Percentiles rank a stretch among this genome's conserved stretches.
phyloP scores from a whole-genome alignment of 2,888 invertebrate species.

The Peribatodes rhomboidaria region DNA sequence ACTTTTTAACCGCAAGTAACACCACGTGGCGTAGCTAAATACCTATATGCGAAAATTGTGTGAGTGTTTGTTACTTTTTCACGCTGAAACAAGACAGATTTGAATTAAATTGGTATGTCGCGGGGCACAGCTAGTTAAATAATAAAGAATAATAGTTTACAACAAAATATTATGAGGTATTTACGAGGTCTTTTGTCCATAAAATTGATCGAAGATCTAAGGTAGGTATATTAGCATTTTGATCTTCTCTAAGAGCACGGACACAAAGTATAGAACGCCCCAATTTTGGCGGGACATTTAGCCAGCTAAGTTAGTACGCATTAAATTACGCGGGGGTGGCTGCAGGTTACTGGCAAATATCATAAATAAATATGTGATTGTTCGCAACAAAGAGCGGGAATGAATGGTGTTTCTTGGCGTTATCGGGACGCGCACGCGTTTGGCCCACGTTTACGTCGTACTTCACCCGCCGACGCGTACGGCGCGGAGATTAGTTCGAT shows the following conservation, averaged over 20 bases:
- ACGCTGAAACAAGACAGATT: no score
- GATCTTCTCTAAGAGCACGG: neutral
- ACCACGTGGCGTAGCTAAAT: no score
- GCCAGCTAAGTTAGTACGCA: constrained; percentile 65
- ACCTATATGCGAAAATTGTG: no score
- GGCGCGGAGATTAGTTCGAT: constrained; percentile 83
- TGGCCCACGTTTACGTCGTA: constrained; percentile 34
- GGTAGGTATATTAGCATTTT: neutral
- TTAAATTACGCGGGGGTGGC: constrained; percentile 73
- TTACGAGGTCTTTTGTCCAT: neutral
- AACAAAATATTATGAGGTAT: no score
- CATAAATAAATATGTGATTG: constrained; percentile 86
- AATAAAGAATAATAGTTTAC: no score
- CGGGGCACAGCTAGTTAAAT: no score
- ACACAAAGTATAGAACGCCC: constrained; percentile 36
- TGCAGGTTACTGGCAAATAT: constrained; percentile 83
- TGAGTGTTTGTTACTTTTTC: no score
- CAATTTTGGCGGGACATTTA: constrained; percentile 54
- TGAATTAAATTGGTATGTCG: no score
- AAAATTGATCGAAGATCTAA: no score
- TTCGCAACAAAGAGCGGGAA: constrained; percentile 83
- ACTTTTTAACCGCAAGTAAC: no score
- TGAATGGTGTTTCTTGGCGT: constrained; percentile 85
- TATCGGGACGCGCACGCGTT: constrained; percentile 83
- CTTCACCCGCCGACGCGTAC: constrained; percentile 75